phyloP scores from a whole-genome alignment of 2,797 vertebrate species.

The Hypotaenidia okinawae region DNA sequence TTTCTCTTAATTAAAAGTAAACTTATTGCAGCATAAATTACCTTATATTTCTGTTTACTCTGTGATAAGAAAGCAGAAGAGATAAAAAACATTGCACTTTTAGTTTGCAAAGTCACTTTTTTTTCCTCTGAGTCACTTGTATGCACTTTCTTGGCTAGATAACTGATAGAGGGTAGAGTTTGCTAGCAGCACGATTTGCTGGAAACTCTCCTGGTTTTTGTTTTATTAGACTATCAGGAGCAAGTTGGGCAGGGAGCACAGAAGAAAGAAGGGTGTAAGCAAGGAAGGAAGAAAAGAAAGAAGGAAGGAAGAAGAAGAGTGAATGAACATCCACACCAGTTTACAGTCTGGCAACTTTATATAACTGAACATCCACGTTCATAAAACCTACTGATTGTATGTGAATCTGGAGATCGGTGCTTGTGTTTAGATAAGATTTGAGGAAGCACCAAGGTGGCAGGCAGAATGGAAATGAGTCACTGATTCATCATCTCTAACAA shows the following conservation, averaged over 20 bases:
- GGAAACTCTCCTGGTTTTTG: not conserved
- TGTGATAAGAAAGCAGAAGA: not conserved
- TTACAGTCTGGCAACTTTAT: not conserved
- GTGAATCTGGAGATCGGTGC: not conserved
- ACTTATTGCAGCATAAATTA: not conserved
- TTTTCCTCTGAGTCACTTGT: not conserved
- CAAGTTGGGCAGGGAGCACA: rapidly evolving
- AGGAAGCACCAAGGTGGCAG: not conserved
- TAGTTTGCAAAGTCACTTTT: not conserved
- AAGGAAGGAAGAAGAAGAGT: not conserved
- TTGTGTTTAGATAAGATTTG: not conserved
- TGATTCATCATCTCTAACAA: not conserved
- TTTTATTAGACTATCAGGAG: not conserved
- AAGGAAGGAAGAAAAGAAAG: not conserved
- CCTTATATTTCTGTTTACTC: not conserved
- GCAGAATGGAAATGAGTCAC: not conserved
- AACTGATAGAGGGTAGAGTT: not conserved
- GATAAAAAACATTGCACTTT: not conserved
- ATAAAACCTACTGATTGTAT: not conserved
- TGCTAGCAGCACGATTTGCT: not conserved
- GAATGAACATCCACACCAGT: not conserved
- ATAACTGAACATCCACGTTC: not conserved
- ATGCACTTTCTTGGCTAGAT: not conserved
- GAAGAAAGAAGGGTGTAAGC: not conserved
- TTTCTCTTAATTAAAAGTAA: not conserved